These are phyloP conservation scores for Mythimna loreyi DNA, from an alignment of 2,888 invertebrate genomes.

Conservation along the genomic window DNA sequence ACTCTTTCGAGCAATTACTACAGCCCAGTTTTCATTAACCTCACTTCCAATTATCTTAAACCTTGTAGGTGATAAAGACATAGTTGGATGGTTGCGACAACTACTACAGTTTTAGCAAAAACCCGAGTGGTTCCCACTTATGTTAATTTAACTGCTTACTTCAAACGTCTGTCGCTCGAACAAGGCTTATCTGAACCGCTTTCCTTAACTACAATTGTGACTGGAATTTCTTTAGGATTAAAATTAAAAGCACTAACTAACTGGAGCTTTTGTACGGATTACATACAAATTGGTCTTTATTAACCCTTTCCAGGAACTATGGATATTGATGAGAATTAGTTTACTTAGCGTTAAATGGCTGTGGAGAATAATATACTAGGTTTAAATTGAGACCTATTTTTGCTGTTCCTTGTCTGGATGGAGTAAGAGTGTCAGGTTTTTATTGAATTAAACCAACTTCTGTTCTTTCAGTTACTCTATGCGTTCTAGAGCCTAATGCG, in stretches of 20 bases:
- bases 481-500: no score
- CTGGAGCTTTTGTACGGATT: constrained; percentile 28
- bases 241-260: constrained; percentile 51
- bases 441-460: no score
- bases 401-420: no score
- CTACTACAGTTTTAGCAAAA: constrained; percentile 46
- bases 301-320: constrained; percentile 37
- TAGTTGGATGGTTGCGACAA: constrained; percentile 43
- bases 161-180: constrained; percentile 51
- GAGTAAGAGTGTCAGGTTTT: no score
- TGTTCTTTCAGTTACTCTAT: no score
- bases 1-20: background rate
- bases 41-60: background rate
- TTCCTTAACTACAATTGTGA: constrained; percentile 58
- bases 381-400: no score
- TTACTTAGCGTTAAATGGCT: constrained; percentile 16
- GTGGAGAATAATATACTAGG: constrained; percentile 9
- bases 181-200: constrained; percentile 56
- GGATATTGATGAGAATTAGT: constrained; percentile 18
- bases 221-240: constrained; percentile 60
- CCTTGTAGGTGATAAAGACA: constrained; percentile 17
- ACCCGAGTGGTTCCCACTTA: constrained; percentile 55
- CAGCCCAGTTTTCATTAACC: constrained; percentile 1
- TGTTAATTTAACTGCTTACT: constrained; percentile 58
- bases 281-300: constrained; percentile 55